Percentiles rank a stretch among this genome's conserved stretches.
These are phyloP conservation scores for Grantiella picta DNA, from an alignment of 2,113 vertebrate species.

Conservation along the genomic window DNA sequence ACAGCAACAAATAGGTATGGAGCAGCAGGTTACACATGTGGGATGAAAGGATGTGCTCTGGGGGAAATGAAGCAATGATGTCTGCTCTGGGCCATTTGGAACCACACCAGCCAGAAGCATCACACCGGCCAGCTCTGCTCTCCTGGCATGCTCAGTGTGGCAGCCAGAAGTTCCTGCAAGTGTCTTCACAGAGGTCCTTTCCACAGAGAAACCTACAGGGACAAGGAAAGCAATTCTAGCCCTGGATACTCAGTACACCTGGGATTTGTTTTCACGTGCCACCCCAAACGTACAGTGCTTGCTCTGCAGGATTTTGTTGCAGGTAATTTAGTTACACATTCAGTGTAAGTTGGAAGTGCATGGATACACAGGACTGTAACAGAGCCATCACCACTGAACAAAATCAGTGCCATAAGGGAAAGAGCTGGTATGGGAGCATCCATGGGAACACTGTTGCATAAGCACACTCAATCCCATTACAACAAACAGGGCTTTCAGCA, in stretches of 20 bases:
- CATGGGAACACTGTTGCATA: neutral
- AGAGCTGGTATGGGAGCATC: neutral
- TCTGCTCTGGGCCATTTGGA: neutral
- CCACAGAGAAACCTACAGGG: neutral
- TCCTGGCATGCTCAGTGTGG: fast-evolving
- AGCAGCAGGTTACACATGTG: neutral
- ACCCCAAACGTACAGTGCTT: neutral
- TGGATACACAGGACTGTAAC: neutral
- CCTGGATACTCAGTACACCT: neutral
- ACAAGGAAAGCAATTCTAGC: neutral
- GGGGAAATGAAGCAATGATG: neutral
- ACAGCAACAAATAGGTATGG: neutral
- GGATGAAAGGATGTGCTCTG: neutral
- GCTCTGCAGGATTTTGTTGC: neutral
- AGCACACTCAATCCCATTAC: neutral
- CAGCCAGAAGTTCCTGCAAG: neutral
- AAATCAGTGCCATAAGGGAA: neutral
- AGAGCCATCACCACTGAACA: neutral
- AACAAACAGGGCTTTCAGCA: neutral
- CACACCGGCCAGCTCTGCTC: neutral
- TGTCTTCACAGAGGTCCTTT: neutral
- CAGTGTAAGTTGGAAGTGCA: neutral
- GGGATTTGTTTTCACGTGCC: neutral
- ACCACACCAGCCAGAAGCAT: neutral
- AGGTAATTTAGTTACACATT: neutral